Percentiles rank a stretch among this genome's conserved stretches.
These are phyloP conservation scores for Agapornis canus DNA, from an alignment of 2,797 vertebrate genomes.

Conservation along the genomic window DNA sequence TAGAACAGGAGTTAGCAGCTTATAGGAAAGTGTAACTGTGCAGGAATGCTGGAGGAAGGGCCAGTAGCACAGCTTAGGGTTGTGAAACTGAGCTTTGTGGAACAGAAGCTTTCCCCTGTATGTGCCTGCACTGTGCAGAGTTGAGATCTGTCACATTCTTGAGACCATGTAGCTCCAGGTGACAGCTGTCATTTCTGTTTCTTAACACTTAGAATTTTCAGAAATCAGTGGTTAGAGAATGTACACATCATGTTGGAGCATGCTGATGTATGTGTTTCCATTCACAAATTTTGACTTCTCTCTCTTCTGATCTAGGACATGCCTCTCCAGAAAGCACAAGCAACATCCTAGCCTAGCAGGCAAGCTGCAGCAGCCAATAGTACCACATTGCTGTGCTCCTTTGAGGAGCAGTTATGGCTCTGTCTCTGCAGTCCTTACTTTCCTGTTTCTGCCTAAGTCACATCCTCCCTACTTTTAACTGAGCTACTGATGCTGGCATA, in stretches of 20 bases:
- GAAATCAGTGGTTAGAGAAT: background rate
- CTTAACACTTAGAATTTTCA: background rate
- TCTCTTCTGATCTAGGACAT: background rate
- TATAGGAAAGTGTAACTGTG: background rate
- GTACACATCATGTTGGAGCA: background rate
- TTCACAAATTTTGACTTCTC: background rate
- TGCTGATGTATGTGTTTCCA: background rate
- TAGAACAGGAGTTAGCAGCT: background rate
- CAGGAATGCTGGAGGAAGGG: background rate
- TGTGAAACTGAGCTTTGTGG: background rate
- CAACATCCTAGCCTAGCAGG: background rate
- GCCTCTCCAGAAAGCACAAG: background rate
- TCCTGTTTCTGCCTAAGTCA: background rate
- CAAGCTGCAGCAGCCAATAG: background rate
- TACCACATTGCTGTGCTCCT: background rate
- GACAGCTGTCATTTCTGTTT: background rate
- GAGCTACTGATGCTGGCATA: background rate
- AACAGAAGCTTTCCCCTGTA: background rate
- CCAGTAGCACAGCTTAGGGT: background rate
- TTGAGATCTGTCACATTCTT: background rate
- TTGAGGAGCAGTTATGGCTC: background rate
- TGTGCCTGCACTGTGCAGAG: background rate
- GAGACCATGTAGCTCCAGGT: background rate
- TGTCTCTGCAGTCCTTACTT: background rate
- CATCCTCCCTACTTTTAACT: background rate